phyloP scores from a whole-genome alignment of 1,140 invertebrate species.

The Anoplolepis gracilipes region DNA sequence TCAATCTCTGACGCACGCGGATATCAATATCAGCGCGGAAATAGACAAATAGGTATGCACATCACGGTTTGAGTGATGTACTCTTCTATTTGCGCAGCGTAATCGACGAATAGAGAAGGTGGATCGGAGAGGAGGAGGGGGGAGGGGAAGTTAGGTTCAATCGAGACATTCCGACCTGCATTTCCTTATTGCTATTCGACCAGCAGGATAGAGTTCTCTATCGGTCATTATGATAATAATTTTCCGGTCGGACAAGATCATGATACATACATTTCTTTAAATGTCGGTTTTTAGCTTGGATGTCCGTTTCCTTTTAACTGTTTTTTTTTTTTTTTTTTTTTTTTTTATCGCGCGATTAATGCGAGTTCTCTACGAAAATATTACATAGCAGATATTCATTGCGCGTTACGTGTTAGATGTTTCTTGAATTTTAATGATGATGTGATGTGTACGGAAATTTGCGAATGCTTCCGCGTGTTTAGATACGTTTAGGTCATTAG shows the following conservation, averaged over 20 bases:
- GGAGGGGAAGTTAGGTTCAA: constrained; percentile 61
- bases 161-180: constrained; percentile 82
- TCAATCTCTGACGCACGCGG: constrained; percentile 40
- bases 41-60: constrained; percentile 70
- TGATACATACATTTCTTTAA: constrained; percentile 64
- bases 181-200: constrained; percentile 82
- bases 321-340: not conserved
- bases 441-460: not conserved
- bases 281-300: constrained; percentile 43
- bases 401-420: not conserved
- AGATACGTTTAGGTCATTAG: not conserved
- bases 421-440: not conserved
- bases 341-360: not conserved
- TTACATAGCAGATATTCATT: not conserved
- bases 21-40: constrained; percentile 67
- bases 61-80: constrained; percentile 45
- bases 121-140: not conserved
- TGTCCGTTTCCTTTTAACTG: constrained; percentile 14
- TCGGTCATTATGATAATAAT: constrained; percentile 82
- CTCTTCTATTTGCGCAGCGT: constrained; percentile 69
- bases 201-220: constrained; percentile 64
- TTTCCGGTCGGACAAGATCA: constrained; percentile 77
- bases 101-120: constrained; percentile 62
- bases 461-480: not conserved
- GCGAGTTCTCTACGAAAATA: too few relatives aligned